Evolutionary conservation across 2,888 invertebrate species (phyloP), one percentile per base, ranked within the genome.

Genomic region (Apotomis turbidana): DNA sequence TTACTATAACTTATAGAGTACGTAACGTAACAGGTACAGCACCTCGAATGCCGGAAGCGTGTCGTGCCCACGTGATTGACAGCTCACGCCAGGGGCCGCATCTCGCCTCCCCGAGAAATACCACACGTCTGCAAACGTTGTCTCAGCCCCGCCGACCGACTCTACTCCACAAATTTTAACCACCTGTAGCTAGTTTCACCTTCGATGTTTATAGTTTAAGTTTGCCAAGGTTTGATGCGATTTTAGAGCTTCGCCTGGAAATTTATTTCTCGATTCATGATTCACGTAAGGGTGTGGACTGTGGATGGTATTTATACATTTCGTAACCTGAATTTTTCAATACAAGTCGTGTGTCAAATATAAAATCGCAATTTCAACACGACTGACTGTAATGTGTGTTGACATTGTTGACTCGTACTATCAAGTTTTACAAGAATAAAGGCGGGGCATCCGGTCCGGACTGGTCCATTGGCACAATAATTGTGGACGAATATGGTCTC

Each of bases 41-140:
- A 66, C 58, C 62, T 84, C 83, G 81, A 78, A 80, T 87, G 87
- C 83, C 87, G 88, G 89, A 88, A 87, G 84, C 83, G 74, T 74
- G 75, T 75, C 78, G 74, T 76, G 79, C 78, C 78, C 81, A 81
- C 78, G 71, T 80, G 84, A 87, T 83, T 86, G 86, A 87, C 86
- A 84, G 78, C 81, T 79, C 79, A 78, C 75, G 80, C 85, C 76
- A 75, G 78, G 78, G 81, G 81, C 79, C 77, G 78, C 77, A 78
- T 61, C 66, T 52, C 52, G 64, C 66, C 61, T 83, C 80, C 80
- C 80, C 78, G 83, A 79, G 82, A 84, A 83, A 83, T 84, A 78
- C 82, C 78, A 77, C 84, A 81, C 80, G 76, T 81, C 74, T 76
- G 70, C 77, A 59, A 69, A 58, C 54, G 57, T 75, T 70, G 74